Evolutionary conservation across 2,797 vertebrate genomes (phyloP), one percentile per base, ranked within the genome.

Genomic region (Eupleurogrammus muticus): DNA sequence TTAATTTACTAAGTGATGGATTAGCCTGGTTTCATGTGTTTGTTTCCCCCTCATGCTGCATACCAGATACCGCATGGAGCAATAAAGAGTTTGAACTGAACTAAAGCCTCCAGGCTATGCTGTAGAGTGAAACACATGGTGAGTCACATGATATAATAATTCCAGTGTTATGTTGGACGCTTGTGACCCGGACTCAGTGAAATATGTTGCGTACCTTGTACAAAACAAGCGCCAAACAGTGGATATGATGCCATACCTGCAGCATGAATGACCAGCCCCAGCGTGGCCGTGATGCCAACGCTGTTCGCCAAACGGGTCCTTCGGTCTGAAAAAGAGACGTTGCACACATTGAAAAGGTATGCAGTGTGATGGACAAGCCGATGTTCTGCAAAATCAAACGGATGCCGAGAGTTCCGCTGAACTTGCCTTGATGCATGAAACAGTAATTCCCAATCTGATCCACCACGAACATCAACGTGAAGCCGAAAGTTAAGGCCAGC

Each of bases 381-480:
- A 20, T 12, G 19, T 8, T 46, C 5, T 55, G 42, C 10, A 44
- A 35, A 66, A 34, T 14, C 4, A 65, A 63, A 42, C 34, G 4
- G 21, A 7, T 17, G 0, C 14, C 8, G 10, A 32, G 13, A 66
- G 14, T 2, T 66, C 9, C 21, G 67, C 35, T 13, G 20, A 44
- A 78, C 90, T 91, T 81, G 76, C 94, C 93, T 28, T 28, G 28
- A 0, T 66, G 87, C 20, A 51, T 70, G 23, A 92, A 92, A 38
- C 86, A 85, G 82, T 92, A 95, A 72, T 77, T 87, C 57, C 83
- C 87, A 2, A 94, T 87, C 87, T 95, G 95, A 80, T 96, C 94
- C 20, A 95, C 93, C 3, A 93, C 77, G 77, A 96, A 96, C 95
- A 96, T 96, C 44, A 96, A 90, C 42, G 80, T 92, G 83, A 96